Percentiles rank a stretch among this genome's conserved stretches.
phyloP scores from a whole-genome alignment of 1,140 invertebrate species.

The Calosoma granatense region DNA sequence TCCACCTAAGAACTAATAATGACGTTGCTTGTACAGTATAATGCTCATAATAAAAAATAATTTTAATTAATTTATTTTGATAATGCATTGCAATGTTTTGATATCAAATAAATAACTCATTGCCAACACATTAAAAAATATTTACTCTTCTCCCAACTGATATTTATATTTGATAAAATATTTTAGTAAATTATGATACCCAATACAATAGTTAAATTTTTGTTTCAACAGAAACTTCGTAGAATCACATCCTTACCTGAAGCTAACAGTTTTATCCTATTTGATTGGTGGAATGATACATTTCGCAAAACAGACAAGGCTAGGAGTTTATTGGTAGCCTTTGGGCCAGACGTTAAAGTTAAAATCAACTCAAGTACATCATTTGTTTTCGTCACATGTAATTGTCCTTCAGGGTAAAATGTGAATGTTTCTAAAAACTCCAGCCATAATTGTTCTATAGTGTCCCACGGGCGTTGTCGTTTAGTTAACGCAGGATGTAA shows the following conservation, averaged over 20 bases:
- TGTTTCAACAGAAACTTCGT: too few species aligned
- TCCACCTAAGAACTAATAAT: not conserved
- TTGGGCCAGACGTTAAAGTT: constrained; percentile 18
- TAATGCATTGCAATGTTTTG: too few species aligned
- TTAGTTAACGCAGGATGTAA: constrained; percentile 36
- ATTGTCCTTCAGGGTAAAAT: constrained; percentile 34
- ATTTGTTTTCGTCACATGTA: constrained; percentile 21
- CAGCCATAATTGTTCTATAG: constrained; percentile 35
- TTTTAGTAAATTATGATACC: not conserved
- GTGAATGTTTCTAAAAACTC: constrained; percentile 37
- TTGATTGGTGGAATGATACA: constrained; percentile 31
- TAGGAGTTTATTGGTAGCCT: constrained; percentile 20
- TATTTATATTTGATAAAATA: too few species aligned
- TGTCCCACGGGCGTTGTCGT: constrained; percentile 32
- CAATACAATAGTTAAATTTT: too few species aligned
- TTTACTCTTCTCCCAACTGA: too few species aligned
- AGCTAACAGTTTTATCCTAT: constrained; percentile 29
- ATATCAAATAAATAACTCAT: too few species aligned
- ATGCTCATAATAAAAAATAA: too few species aligned
- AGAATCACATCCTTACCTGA: too few species aligned
- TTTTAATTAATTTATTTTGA: too few species aligned
- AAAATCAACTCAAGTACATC: constrained; percentile 29
- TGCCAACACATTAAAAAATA: too few species aligned
- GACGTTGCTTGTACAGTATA: not conserved
- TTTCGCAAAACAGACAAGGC: constrained; percentile 31